Conservation (phyloP, 2,113 vertebrate species). For the Takifugu flavidus region DNA sequence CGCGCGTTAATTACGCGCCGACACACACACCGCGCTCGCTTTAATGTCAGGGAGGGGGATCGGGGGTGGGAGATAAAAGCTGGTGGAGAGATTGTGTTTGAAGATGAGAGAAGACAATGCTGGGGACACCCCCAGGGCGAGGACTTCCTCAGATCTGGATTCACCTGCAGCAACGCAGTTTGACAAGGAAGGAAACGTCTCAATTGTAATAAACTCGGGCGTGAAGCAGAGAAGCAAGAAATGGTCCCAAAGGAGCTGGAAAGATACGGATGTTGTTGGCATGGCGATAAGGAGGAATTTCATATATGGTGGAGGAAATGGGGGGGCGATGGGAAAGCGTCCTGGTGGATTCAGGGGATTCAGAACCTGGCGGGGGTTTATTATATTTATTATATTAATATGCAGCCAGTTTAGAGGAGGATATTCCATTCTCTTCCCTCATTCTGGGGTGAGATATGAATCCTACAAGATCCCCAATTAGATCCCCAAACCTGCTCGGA, state of each 20-base stretch:
- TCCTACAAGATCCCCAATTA: slow-evolving; percentile 65
- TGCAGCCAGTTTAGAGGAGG: slow-evolving; percentile 54
- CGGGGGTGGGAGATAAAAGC: slow-evolving; percentile 53
- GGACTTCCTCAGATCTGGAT: slow-evolving; percentile 61
- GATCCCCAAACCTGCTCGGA: slow-evolving; percentile 60
- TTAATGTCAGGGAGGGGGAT: slow-evolving; percentile 42
- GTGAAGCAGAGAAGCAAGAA: slow-evolving; percentile 19
- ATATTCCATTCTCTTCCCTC: slow-evolving; percentile 37
- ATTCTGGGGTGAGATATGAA: slow-evolving; percentile 50
- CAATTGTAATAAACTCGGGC: slow-evolving; percentile 43
- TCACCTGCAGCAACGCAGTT: slow-evolving; percentile 58
- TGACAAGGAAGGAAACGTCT: slow-evolving; percentile 60
- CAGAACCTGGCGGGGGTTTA: slow-evolving; percentile 7
- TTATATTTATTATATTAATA: slow-evolving; percentile 17
- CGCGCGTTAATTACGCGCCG: no score
- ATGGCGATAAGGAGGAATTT: not conserved
- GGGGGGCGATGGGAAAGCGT: slow-evolving; percentile 2
- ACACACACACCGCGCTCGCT: no score
- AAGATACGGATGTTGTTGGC: slow-evolving; percentile 2
- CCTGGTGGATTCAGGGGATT: slow-evolving; percentile 8
- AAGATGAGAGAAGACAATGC: slow-evolving; percentile 62
- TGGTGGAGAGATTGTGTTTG: slow-evolving; percentile 59
- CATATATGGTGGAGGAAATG: not conserved
- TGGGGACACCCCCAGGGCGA: slow-evolving; percentile 51
- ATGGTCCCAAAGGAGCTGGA: slow-evolving; percentile 16